These are phyloP conservation scores for Nannobrachium achirus DNA, from an alignment of 2,113 vertebrate species.

Conservation along the genomic window DNA sequence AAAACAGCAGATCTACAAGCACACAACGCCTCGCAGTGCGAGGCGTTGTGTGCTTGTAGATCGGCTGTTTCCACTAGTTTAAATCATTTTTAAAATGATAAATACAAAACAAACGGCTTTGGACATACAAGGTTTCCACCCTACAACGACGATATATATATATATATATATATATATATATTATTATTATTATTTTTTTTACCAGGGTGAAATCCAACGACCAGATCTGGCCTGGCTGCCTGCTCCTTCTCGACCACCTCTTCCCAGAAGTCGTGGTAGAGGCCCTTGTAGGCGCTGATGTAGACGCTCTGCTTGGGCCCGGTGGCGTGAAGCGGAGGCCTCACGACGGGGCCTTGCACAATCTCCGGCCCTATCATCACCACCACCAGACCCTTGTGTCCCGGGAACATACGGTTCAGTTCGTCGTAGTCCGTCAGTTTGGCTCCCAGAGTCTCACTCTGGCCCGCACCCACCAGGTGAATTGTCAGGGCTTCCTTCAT, in stretches of 20 bases:
- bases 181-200: too few species aligned
- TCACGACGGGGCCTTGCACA: slow-evolving; percentile 79
- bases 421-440: slow-evolving; percentile 86
- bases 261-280: slow-evolving; percentile 96
- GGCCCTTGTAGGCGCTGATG: slow-evolving; percentile 87
- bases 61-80: too few species aligned
- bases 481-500: slow-evolving; percentile 81
- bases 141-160: too few species aligned
- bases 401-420: slow-evolving; percentile 86
- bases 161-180: too few species aligned
- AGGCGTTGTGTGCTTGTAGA: too few species aligned
- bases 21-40: too few species aligned
- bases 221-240: slow-evolving; percentile 84
- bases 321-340: slow-evolving; percentile 77
- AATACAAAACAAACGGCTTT: too few species aligned
- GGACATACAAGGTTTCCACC: too few species aligned
- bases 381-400: slow-evolving; percentile 85
- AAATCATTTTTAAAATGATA: too few species aligned
- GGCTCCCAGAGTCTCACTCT: slow-evolving; percentile 86
- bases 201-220: slow-evolving; percentile 92
- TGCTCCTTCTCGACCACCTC: slow-evolving; percentile 86
- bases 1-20: too few species aligned
- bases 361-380: slow-evolving; percentile 92
- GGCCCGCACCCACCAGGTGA: slow-evolving; percentile 88
- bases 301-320: slow-evolving; percentile 81